Evolutionary conservation across 2,888 invertebrate species (phyloP).

Genomic region (Cenopis cana): DNA sequence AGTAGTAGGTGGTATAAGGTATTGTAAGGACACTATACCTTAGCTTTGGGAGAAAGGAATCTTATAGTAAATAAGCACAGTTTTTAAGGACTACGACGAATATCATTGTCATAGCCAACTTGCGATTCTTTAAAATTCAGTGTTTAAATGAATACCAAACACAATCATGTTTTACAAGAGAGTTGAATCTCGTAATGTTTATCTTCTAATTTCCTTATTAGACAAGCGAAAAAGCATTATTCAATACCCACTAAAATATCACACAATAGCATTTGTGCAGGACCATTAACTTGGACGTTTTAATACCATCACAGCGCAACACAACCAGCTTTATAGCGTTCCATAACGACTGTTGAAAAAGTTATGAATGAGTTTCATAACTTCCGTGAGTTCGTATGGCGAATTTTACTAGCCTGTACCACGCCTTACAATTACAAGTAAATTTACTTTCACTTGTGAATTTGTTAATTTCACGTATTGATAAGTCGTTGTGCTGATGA

Average conservation of each 20-base stretch:
- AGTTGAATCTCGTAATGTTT: too few relatives aligned
- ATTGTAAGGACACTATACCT: too few relatives aligned
- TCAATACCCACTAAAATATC: conserved; percentile 9
- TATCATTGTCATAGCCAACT: too few relatives aligned
- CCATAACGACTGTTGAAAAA: conserved; percentile 41
- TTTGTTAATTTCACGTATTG: conserved; percentile 18
- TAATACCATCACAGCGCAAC: conserved; percentile 19
- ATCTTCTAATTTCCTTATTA: not conserved
- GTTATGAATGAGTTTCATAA: conserved; percentile 43
- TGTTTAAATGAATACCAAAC: too few relatives aligned
- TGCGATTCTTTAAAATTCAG: too few relatives aligned
- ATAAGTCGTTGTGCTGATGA: conserved; percentile 21
- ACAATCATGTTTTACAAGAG: too few relatives aligned
- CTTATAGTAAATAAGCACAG: too few relatives aligned
- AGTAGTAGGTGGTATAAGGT: too few relatives aligned
- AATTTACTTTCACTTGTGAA: conserved; percentile 35
- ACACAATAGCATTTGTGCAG: conserved; percentile 10
- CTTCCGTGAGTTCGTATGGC: conserved; percentile 29
- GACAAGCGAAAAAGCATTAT: not conserved
- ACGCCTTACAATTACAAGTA: not conserved
- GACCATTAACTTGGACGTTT: conserved; percentile 22
- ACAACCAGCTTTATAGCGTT: conserved; percentile 25
- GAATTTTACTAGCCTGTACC: conserved; percentile 34
- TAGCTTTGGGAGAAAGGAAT: too few relatives aligned
- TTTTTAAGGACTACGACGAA: too few relatives aligned